Evolutionary conservation across 2,888 invertebrate genomes (phyloP), one percentile per base, ranked within the genome.

Genomic region (Euplagia quadripunctaria): DNA sequence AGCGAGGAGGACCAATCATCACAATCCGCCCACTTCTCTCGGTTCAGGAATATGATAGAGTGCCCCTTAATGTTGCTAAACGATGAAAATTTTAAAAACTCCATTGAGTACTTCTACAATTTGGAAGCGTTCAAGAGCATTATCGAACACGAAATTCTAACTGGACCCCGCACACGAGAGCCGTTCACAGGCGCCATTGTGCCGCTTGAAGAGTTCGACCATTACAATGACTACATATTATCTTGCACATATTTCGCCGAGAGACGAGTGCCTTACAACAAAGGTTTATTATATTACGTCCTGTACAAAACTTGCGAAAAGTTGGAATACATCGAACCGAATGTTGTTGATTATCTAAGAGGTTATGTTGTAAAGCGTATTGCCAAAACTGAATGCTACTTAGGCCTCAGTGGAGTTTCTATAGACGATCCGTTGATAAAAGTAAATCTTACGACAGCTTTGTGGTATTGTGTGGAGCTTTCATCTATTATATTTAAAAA

Each of bases 71-170:
- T 88, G 81, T 82, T 90, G 68, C 3, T 86, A 20, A 85, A 85
- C 8, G 87, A 90, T 78, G 31, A 71, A 61, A 88, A 87, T 78
- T 64, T 90, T 6, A 87, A 83, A 61, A 85, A 88, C 0, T 89
- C 90, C 8, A 86, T 90, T 14, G 89, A 90, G 51, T 90, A 88
- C 79, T 90, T 89, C 75, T 90, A 90, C 70, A 90, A 90, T 67
- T 79, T 88, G 46, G 86, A 85, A 79, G 90, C 87, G 49, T 90
- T 89, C 72, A 90, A 90, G 82, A 83, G 87, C 31, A 81, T 90
- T 31, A 72, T 90, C 64, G 76, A 55, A 20, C 82, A 79, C 12
- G 51, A 55, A 58, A 81, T 17, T 6, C 85, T 79, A 49, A 83
- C 81, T 7, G 90, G 91, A n/a, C 90, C 91, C 14, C 87, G 88